Evolutionary conservation across 2,888 invertebrate genomes (phyloP), one percentile per base, ranked within the genome.

Genomic region (Sthenelais limicola): DNA sequence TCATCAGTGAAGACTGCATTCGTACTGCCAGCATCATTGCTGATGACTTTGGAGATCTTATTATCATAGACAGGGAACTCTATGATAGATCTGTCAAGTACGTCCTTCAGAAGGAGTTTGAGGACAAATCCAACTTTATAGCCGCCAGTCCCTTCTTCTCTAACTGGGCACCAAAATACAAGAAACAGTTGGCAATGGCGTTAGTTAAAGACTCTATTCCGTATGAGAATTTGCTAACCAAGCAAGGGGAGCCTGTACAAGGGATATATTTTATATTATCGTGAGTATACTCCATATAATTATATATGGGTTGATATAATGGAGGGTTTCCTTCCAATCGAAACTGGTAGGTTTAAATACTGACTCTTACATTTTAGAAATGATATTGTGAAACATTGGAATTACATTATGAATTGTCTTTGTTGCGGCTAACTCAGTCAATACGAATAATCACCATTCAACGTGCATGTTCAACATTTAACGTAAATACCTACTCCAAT

Each of bases 151-250:
- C 81, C 0, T 77, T 86, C 32, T 87, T 87, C 77, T 76, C 80
- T 3, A 80, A 74, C n/a, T 86, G 87, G 87, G 77, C 84, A 2
- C 82, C 86, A 4, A 83, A 83, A 74, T 85, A 85, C 79, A 81
- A 83, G 74, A 86, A 86, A 71, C 86, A 87, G 77, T 77, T 87
- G 47, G 80, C 86, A 28, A 86, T 87, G 85, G 86, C 87, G 1
- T 76, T 87, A 68, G 84, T 85, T 75, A 85, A 84, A 68, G 83
- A 84, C 49, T 78, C 77, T 0, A 80, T 80, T 21, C 80, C 81
- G 0, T 87, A 85, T 70, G 86, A 87, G 48, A 79, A 80, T 18
- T 68, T 80, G n/a, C 74, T 87, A 0, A 82, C 82, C 5, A 74
- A 79, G 68, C 87, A 87, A 68, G 86, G 86, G 15, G 84, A 85